Conservation (phyloP, 2,113 vertebrate genomes). For the Brienomyrus brachyistius region DNA sequence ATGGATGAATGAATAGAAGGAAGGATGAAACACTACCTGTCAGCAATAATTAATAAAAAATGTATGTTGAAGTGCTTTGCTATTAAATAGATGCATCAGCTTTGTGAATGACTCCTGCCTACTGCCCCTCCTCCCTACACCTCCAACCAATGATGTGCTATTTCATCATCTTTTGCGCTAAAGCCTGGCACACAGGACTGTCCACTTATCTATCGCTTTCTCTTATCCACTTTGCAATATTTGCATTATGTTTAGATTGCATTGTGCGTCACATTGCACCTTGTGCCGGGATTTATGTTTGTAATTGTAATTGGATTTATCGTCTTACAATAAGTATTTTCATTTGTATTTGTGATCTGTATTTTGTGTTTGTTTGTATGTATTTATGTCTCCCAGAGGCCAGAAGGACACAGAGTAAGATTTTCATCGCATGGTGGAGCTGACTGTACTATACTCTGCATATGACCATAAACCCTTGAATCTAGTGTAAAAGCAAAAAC, state of each 20-base stretch:
- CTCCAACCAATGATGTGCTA: not conserved
- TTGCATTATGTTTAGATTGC: not conserved
- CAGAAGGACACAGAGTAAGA: not conserved
- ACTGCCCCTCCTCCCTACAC: too few species aligned
- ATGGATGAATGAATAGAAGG: not conserved
- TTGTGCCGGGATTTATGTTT: not conserved
- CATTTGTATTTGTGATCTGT: not conserved
- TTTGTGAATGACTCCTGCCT: too few species aligned
- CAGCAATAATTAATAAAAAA: not conserved
- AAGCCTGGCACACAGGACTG: not conserved
- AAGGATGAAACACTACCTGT: not conserved
- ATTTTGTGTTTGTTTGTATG: not conserved
- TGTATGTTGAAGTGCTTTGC: not conserved
- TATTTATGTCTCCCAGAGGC: not conserved
- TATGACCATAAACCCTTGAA: not conserved
- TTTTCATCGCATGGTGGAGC: not conserved
- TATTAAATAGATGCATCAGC: not conserved
- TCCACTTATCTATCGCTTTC: not conserved
- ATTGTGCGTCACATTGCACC: not conserved
- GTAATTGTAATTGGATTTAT: not conserved
- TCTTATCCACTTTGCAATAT: not conserved
- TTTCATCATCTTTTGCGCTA: not conserved
- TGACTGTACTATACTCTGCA: not conserved
- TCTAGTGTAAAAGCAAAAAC: not conserved
- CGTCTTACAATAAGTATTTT: not conserved